Evolutionary conservation across 2,888 invertebrate genomes (phyloP).

Genomic region (Ctenicera cuprea): DNA sequence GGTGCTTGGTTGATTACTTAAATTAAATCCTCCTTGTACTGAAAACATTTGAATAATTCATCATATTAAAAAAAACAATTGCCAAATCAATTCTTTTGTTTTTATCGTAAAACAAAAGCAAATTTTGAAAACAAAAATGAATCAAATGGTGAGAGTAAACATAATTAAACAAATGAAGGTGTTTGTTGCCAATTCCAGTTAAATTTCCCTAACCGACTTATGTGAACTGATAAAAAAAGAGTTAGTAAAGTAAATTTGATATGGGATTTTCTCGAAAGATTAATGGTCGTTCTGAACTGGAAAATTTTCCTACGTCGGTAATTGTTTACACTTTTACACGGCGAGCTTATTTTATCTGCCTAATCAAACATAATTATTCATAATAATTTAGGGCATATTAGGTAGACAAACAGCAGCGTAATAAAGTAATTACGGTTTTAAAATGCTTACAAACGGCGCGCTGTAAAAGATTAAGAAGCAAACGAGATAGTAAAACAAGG

Average conservation of each 20-base stretch:
- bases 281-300: background rate
- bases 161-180: too few relatives aligned
- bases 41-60: too few relatives aligned
- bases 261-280: background rate
- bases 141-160: too few relatives aligned
- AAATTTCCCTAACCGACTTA: background rate
- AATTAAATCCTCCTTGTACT: too few relatives aligned
- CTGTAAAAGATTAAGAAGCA: slow-evolving; percentile 39
- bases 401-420: slow-evolving; percentile 42
- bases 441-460: slow-evolving; percentile 31
- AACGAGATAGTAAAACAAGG: slow-evolving; percentile 40
- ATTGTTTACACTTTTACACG: slow-evolving; percentile 5
- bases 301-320: background rate
- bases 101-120: too few relatives aligned
- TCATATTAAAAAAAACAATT: too few relatives aligned
- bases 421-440: slow-evolving; percentile 49
- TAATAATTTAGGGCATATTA: slow-evolving; percentile 49
- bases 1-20: too few relatives aligned
- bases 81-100: too few relatives aligned
- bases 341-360: slow-evolving; percentile 34
- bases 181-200: too few relatives aligned
- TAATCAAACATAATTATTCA: slow-evolving; percentile 51
- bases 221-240: background rate
- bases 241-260: background rate
- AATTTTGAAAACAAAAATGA: too few relatives aligned